Conservation (phyloP, 1,140 invertebrate species). For the Zaprionus africanus region DNA sequence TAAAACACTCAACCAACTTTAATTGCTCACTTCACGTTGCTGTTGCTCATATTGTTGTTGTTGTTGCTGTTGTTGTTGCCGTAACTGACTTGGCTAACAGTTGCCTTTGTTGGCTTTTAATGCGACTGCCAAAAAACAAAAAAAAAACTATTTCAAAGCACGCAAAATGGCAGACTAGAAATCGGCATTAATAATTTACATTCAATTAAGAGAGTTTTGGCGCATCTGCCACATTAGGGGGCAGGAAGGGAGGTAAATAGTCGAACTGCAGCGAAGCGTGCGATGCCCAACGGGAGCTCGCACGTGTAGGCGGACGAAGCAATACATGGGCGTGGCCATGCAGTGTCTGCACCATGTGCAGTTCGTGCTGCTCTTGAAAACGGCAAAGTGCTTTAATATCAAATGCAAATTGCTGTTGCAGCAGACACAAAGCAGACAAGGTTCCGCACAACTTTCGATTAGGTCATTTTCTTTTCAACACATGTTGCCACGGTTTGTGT, state of each 20-base stretch:
- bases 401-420: slow-evolving; percentile 12
- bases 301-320: slow-evolving; percentile 31
- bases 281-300: slow-evolving; percentile 21
- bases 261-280: slow-evolving; percentile 58
- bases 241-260: slow-evolving; percentile 15
- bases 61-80: slow-evolving; percentile 57
- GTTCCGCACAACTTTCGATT: background rate
- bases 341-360: background rate
- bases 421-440: background rate
- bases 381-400: background rate
- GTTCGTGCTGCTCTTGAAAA: slow-evolving; percentile 1
- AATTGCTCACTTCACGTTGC: slow-evolving; percentile 70
- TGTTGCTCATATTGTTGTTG: slow-evolving; percentile 44
- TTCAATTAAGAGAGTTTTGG: slow-evolving; percentile 59
- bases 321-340: background rate
- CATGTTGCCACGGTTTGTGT: background rate
- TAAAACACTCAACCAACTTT: slow-evolving; percentile 57
- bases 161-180: slow-evolving; percentile 39
- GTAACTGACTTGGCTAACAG: slow-evolving; percentile 58
- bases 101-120: slow-evolving; percentile 44
- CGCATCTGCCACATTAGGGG: slow-evolving; percentile 40
- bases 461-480: background rate
- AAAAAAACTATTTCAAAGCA: slow-evolving; percentile 19
- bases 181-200: slow-evolving; percentile 61
- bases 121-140: slow-evolving; percentile 49